These are phyloP conservation scores for Selenia dentaria DNA, from an alignment of 2,888 invertebrate genomes.

Conservation along the genomic window DNA sequence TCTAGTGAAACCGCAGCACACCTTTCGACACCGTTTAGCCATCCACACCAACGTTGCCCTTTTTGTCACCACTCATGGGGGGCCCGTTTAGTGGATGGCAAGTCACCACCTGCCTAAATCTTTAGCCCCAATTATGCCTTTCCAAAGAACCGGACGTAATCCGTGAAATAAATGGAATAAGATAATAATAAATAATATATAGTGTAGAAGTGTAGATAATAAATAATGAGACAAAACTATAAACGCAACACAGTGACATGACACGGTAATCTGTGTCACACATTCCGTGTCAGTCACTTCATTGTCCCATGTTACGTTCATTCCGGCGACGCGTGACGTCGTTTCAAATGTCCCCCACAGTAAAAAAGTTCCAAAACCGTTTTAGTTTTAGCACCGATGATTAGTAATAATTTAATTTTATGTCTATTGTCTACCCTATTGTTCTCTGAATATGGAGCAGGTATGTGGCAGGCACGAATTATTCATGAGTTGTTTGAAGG, in stretches of 20 bases:
- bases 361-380: too few species aligned
- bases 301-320: conserved; percentile 56
- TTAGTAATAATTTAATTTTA: conserved; percentile 37
- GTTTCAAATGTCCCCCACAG: conserved; percentile 27
- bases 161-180: too few species aligned
- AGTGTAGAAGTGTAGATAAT: background rate
- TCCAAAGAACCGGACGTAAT: too few species aligned
- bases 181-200: too few species aligned
- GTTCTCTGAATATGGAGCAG: conserved; percentile 14
- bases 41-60: too few species aligned
- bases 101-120: too few species aligned
- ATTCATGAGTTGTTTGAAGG: conserved; percentile 8
- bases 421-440: conserved; percentile 13
- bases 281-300: conserved; percentile 42
- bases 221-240: background rate
- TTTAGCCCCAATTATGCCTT: too few species aligned
- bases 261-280: conserved; percentile 11
- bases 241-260: too few species aligned
- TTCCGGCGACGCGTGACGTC: conserved; percentile 56
- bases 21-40: too few species aligned
- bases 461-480: conserved; percentile 18
- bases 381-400: conserved; percentile 32
- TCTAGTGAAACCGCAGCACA: too few species aligned
- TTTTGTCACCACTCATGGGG: too few species aligned
- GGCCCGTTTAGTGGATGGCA: too few species aligned